Conservation (phyloP, 1,140 invertebrate genomes). For the Papilio xuthus region DNA sequence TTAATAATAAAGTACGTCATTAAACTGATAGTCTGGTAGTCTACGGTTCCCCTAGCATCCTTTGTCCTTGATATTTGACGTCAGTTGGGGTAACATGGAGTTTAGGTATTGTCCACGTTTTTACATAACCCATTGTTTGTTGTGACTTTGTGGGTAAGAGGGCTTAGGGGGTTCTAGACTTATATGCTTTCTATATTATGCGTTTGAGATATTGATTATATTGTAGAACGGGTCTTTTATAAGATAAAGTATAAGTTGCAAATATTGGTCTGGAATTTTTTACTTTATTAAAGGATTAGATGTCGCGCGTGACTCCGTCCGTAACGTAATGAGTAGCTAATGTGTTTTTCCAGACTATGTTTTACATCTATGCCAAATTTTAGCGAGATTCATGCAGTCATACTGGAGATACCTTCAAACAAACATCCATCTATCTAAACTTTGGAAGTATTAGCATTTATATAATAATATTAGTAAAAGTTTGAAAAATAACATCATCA, state of each 20-base stretch:
- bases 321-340: no score
- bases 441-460: no score
- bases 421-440: no score
- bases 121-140: conserved; percentile 9
- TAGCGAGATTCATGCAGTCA: no score
- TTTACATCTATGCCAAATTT: no score
- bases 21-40: conserved; percentile 1
- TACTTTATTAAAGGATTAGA: no score
- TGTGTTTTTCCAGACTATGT: no score
- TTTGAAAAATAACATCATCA: neutral
- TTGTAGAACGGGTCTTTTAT: no score
- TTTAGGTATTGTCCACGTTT: neutral
- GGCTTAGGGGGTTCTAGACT: neutral
- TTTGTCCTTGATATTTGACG: conserved; percentile 15
- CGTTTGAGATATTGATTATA: neutral
- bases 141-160: neutral
- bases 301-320: no score
- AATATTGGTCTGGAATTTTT: no score
- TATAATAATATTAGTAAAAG: neutral
- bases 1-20: neutral
- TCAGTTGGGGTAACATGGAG: neutral
- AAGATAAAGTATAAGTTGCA: no score
- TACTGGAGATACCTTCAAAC: no score
- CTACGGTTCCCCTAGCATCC: neutral
- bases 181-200: neutral